phyloP scores from a whole-genome alignment of 2,113 vertebrate species.

The Caretta caretta region DNA sequence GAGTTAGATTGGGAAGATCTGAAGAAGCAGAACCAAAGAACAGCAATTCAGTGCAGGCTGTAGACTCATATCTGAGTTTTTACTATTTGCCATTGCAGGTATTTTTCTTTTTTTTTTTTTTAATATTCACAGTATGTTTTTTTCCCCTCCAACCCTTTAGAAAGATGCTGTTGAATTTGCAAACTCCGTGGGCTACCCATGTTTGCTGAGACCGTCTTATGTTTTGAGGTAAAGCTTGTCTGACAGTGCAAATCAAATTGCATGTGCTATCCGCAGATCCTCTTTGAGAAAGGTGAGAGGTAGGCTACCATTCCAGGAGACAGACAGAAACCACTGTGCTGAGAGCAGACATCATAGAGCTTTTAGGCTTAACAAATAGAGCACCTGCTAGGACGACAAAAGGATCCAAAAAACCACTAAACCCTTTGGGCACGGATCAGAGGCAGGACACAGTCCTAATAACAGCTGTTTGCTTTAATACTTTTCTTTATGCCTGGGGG shows the following conservation, averaged over 20 bases:
- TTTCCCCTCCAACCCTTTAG: slow-evolving; percentile 75
- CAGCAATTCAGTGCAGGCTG: not conserved
- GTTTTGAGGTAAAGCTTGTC: slow-evolving; percentile 88
- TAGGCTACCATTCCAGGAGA: not conserved
- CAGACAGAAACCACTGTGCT: not conserved
- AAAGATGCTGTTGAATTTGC: slow-evolving; percentile 92
- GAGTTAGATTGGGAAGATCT: not conserved
- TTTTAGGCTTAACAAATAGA: not conserved
- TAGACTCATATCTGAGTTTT: not conserved
- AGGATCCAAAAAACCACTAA: not conserved
- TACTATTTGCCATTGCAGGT: not conserved
- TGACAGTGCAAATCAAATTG: not conserved
- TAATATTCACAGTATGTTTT: slow-evolving; percentile 9
- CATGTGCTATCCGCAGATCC: not conserved
- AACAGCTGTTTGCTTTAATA: not conserved
- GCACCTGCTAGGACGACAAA: not conserved
- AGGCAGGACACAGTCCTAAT: not conserved
- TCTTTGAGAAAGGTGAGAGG: not conserved
- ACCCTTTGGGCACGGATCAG: not conserved
- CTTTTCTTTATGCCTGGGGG: not conserved
- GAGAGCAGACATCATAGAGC: fast-evolving
- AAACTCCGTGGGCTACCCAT: slow-evolving; percentile 89
- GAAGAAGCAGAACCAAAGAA: not conserved
- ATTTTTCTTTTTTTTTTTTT: slow-evolving; percentile 3
- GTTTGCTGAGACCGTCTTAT: slow-evolving; percentile 94